Percentiles rank a stretch among this genome's conserved stretches.
phyloP scores from a whole-genome alignment of 2,113 vertebrate species.

The Anolis sagrei region DNA sequence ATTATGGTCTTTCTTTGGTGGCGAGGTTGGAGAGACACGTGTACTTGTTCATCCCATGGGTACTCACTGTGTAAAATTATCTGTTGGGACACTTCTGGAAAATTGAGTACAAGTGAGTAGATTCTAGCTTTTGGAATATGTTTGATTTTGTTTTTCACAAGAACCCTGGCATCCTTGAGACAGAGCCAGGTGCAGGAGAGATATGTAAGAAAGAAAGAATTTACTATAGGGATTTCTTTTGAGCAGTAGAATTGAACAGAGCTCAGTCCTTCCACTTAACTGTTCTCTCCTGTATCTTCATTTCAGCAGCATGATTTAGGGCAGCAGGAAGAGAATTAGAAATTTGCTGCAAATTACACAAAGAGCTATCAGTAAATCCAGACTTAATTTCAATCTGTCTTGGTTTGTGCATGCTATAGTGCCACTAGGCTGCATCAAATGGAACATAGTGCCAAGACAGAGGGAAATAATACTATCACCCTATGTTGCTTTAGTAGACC shows the following conservation, averaged over 20 bases:
- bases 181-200: not conserved
- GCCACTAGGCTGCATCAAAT: too few species aligned
- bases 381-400: not conserved
- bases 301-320: not conserved
- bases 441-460: too few species aligned
- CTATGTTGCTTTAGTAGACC: not conserved
- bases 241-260: not conserved
- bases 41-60: conserved; percentile 73
- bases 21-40: conserved; percentile 64
- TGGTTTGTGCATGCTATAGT: not conserved
- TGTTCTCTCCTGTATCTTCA: not conserved
- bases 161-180: not conserved
- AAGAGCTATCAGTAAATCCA: not conserved
- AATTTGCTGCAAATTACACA: not conserved
- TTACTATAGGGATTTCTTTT: not conserved
- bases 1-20: conserved; percentile 75
- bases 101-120: conserved; percentile 15
- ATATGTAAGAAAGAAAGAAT: not conserved
- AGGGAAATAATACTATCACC: too few species aligned
- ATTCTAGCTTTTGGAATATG: not conserved
- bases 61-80: conserved; percentile 68
- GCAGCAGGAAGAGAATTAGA: not conserved
- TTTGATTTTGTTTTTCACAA: not conserved
- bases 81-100: conserved; percentile 63
- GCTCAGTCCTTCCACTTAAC: not conserved